Percentiles rank a stretch among this genome's conserved stretches.
These are phyloP conservation scores for Sebastes variabilis DNA, from an alignment of 2,797 vertebrate genomes.

Conservation along the genomic window DNA sequence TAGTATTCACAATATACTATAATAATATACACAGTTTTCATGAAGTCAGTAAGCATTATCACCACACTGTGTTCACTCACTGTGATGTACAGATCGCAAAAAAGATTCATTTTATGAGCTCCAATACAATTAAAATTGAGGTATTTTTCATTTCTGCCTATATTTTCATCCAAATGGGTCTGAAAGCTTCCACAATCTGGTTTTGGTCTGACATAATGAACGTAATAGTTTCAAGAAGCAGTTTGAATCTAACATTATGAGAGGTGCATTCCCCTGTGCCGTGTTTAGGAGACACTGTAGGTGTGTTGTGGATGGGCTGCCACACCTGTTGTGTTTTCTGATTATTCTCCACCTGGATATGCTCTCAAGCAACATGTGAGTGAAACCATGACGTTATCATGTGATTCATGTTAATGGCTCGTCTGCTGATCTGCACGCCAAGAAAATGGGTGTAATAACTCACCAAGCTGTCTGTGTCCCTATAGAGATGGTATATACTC, in stretches of 20 bases:
- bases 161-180: neutral
- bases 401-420: slow-evolving; percentile 2
- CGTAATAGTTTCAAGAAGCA: neutral
- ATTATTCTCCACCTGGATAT: neutral
- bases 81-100: neutral
- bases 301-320: neutral
- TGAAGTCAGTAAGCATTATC: neutral
- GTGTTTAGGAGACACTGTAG: neutral
- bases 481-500: slow-evolving; percentile 17
- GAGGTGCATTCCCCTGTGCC: neutral
- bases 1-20: neutral
- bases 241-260: neutral
- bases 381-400: neutral
- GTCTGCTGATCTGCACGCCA: slow-evolving; percentile 18
- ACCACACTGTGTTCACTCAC: neutral
- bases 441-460: slow-evolving; percentile 2
- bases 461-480: neutral
- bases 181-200: neutral
- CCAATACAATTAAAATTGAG: neutral
- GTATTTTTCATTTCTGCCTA: neutral
- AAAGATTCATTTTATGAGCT: neutral
- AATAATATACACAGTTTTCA: neutral
- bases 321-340: neutral
- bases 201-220: neutral
- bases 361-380: neutral